Base-by-base conservation (phyloP, 1,140 invertebrate genomes). In the Formica selysi region DNA sequence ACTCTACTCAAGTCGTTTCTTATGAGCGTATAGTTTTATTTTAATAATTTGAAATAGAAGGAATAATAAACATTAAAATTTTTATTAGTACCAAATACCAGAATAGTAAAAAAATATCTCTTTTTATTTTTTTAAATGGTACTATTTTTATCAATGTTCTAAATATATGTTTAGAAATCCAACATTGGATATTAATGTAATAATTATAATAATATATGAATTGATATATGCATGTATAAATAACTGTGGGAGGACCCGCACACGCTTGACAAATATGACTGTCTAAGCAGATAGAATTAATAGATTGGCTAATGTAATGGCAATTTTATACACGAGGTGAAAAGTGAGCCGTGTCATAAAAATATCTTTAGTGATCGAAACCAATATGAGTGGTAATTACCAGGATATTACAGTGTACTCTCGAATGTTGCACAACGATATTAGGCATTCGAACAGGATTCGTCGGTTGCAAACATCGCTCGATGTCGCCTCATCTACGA, bases 301-400 rank as follows among this genome's bases (percentile, higher is more conserved):
- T 36, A 36, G 76, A 68, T 88, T 86, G 59, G 61, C 68, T 70
- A 86, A 88, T 57, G 80, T 44, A 44, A 44, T 44, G 41, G 11
- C 85, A 86, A 70, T 70, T 76, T 61, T 26, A 76, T 11, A 80
- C 32, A 41, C 4, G 8, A 16, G 19, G 54, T 22, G 67, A 87
- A 76, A 87, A 61, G 61, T 74, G 78, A 59, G 71, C 16, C 62
- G 62, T 44, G 62, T 64, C 71, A 65, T 86, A 89, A 89, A 90
- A 89, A 86, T 62, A 38, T 76, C 62, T 36, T 54, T 29, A 88
- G 61, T 73, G 62, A 86, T 78, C 80, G 65, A 78, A 44, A 83
- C 38, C 7, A 54, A 87, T 57, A 59, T 32, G 64, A 74, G 61
- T 57, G 76, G 76, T 87, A 90, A 90, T 90, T 89, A 48, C 85